phyloP scores from a whole-genome alignment of 2,888 invertebrate genomes.

The Tricholauxania praeusta region DNA sequence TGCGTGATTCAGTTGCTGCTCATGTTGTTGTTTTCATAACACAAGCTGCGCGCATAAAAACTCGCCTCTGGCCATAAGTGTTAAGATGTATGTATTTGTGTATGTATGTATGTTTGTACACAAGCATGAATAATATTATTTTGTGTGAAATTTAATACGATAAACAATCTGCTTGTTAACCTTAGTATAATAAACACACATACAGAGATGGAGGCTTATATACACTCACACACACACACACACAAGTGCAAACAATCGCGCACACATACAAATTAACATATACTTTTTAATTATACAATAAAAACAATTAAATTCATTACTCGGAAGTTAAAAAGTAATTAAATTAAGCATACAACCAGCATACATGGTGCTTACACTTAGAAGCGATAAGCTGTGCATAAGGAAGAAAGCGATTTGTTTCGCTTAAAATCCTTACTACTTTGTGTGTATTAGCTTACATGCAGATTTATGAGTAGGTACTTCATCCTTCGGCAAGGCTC shows the following conservation, averaged over 20 bases:
- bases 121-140: conserved; percentile 26
- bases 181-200: conserved; percentile 33
- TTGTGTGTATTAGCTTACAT: no score
- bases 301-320: conserved; percentile 44
- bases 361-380: conserved; percentile 11
- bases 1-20: not conserved
- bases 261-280: conserved; percentile 1
- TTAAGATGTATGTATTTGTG: not conserved
- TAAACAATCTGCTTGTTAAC: conserved; percentile 36
- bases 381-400: not conserved
- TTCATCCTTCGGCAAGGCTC: not conserved
- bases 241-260: not conserved
- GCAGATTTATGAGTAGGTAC: not conserved
- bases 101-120: not conserved
- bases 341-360: conserved; percentile 17
- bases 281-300: conserved; percentile 43
- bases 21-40: not conserved
- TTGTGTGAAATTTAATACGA: conserved; percentile 31
- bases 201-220: not conserved
- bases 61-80: conserved; percentile 8
- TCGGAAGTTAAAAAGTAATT: conserved; percentile 32
- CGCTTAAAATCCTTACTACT: not conserved
- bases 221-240: no score
- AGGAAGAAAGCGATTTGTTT: not conserved
- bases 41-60: not conserved